Evolutionary conservation across 2,888 invertebrate species (phyloP).

Genomic region (Ectropis crepuscularia): DNA sequence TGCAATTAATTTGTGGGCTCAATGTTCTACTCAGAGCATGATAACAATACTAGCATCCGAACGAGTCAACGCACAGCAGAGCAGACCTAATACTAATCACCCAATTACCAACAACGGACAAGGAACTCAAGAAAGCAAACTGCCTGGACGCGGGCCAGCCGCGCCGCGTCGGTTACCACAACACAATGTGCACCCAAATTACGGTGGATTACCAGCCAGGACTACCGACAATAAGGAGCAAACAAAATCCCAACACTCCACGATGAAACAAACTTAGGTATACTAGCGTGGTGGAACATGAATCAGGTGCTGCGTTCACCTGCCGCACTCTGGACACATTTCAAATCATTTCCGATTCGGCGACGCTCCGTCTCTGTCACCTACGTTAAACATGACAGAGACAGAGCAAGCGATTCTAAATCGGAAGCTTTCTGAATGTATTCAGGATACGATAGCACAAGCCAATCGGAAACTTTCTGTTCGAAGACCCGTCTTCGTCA

Average conservation of each 20-base stretch:
- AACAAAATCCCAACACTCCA: conserved; percentile 82
- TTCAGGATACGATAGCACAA: no score
- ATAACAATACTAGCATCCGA: conserved; percentile 67
- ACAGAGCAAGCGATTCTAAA: no score
- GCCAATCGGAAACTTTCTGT: no score
- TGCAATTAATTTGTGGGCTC: conserved; percentile 76
- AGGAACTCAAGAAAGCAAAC: conserved; percentile 73
- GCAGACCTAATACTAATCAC: conserved; percentile 74
- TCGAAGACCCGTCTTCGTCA: no score
- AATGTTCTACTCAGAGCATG: conserved; percentile 80
- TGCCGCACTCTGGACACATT: no score
- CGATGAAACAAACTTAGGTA: conserved; percentile 67
- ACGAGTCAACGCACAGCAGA: conserved; percentile 69
- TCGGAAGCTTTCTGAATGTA: no score
- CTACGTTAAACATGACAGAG: no score
- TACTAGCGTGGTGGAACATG: conserved; percentile 78
- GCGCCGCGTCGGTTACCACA: conserved; percentile 70
- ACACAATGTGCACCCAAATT: conserved; percentile 77
- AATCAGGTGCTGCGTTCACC: conserved; percentile 57
- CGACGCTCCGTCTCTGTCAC: no score
- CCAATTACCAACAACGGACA: conserved; percentile 72
- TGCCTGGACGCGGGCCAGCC: conserved; percentile 58
- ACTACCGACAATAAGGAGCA: conserved; percentile 77
- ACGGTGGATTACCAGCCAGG: conserved; percentile 75
- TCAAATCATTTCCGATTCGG: no score